Percentiles rank a stretch among this genome's conserved stretches.
phyloP scores from a whole-genome alignment of 2,797 vertebrate species.

The Hemibagrus guttatus region DNA sequence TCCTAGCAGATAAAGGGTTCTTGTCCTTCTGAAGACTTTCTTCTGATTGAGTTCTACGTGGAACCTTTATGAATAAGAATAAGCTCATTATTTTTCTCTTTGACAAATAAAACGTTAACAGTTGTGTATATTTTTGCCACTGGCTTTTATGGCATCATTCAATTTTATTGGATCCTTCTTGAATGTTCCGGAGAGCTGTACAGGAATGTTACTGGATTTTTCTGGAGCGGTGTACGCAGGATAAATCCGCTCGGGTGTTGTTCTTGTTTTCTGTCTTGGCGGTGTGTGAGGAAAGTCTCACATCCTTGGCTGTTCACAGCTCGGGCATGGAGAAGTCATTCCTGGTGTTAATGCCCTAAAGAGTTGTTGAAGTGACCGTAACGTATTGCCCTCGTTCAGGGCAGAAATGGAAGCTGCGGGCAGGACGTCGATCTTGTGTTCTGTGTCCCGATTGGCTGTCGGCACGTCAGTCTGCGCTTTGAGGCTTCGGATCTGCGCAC shows the following conservation, averaged over 20 bases:
- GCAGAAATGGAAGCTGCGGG: neutral
- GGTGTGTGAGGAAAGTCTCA: conserved; percentile 14
- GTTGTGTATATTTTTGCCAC: neutral
- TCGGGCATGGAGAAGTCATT: conserved; percentile 11
- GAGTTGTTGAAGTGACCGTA: conserved; percentile 9
- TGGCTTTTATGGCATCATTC: neutral
- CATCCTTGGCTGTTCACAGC: conserved; percentile 18
- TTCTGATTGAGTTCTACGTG: neutral
- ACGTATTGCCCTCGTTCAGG: neutral
- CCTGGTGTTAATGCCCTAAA: conserved; percentile 16
- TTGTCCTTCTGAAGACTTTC: neutral
- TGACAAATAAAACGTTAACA: neutral
- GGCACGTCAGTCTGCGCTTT: neutral
- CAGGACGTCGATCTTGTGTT: neutral
- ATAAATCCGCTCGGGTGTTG: neutral
- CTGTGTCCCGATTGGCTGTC: conserved; percentile 45
- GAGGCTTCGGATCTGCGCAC: conserved; percentile 32
- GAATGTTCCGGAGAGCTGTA: neutral
- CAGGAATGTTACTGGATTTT: neutral
- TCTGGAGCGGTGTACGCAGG: too few relatives aligned
- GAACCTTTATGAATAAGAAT: neutral
- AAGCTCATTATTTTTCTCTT: neutral
- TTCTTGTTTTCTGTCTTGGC: neutral
- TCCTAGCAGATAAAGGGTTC: neutral
- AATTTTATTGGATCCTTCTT: neutral